These are phyloP conservation scores for Cricetomys ansorgei DNA, from an alignment of 2,113 vertebrate genomes.

Conservation along the genomic window DNA sequence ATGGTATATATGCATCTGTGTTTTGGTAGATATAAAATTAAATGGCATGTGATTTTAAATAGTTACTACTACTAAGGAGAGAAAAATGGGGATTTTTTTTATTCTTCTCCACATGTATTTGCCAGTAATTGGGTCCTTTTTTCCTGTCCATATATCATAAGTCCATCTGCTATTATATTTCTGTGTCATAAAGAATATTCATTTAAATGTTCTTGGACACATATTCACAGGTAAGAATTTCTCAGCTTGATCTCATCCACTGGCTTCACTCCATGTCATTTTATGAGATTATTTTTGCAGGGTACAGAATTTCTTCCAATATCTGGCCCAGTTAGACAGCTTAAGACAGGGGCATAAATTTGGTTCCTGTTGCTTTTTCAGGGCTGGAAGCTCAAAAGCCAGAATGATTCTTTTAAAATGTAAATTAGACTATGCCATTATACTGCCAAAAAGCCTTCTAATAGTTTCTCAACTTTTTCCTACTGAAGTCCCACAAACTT, in stretches of 20 bases:
- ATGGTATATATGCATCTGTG: neutral
- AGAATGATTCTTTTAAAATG: neutral
- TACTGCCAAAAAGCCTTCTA: neutral
- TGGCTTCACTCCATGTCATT: neutral
- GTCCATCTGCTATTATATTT: neutral
- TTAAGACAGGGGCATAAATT: neutral
- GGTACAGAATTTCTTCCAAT: neutral
- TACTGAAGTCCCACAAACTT: neutral
- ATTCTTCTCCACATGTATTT: neutral
- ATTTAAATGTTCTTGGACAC: neutral
- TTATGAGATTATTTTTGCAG: neutral
- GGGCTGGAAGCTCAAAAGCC: neutral
- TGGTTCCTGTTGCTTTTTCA: neutral
- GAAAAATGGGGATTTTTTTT: neutral
- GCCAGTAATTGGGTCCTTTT: neutral
- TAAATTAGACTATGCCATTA: neutral
- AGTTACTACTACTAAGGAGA: neutral
- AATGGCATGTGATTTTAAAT: neutral
- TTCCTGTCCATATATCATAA: neutral
- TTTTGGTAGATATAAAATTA: neutral
- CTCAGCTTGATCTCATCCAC: neutral
- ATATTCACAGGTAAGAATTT: neutral
- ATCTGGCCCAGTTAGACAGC: neutral
- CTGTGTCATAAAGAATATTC: neutral
- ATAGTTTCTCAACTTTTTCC: neutral